A percentile compares a stretch with the other conserved stretches of the same genome.
Conservation (phyloP, 2,113 vertebrate species). For the Loxodonta africana region DNA sequence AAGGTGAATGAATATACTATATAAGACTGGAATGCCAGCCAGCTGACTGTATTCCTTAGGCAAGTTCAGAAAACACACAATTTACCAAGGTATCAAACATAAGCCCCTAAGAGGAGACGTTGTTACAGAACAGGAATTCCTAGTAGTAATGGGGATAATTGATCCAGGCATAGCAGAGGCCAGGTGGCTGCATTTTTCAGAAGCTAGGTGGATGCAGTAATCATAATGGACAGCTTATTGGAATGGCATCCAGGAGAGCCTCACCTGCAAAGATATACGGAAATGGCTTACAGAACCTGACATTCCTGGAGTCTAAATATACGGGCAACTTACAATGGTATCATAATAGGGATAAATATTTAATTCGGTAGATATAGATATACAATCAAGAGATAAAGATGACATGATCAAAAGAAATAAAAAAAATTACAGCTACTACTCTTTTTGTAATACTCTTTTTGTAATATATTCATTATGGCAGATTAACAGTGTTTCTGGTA, state of each 20-base stretch:
- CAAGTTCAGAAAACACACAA: background rate
- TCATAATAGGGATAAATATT: too few relatives aligned
- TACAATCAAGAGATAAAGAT: too few relatives aligned
- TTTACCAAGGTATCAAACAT: background rate
- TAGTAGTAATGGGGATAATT: background rate
- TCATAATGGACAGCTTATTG: too few relatives aligned
- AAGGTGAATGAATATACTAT: too few relatives aligned
- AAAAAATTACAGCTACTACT: too few relatives aligned
- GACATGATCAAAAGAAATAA: too few relatives aligned
- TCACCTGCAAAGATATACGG: background rate
- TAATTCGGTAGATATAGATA: too few relatives aligned
- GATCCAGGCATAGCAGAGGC: background rate
- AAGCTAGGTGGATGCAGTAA: background rate
- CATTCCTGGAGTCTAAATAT: background rate
- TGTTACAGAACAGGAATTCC: background rate
- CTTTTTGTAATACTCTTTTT: too few relatives aligned
- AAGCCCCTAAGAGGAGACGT: background rate
- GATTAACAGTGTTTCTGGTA: too few relatives aligned
- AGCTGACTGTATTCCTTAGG: too few relatives aligned
- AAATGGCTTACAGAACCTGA: background rate
- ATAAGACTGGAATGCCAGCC: too few relatives aligned
- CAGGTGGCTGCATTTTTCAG: background rate
- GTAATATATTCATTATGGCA: too few relatives aligned
- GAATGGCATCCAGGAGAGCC: background rate
- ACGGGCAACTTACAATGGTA: background rate